These are phyloP conservation scores for Athene noctua DNA, from an alignment of 2,113 vertebrate species.

Conservation along the genomic window DNA sequence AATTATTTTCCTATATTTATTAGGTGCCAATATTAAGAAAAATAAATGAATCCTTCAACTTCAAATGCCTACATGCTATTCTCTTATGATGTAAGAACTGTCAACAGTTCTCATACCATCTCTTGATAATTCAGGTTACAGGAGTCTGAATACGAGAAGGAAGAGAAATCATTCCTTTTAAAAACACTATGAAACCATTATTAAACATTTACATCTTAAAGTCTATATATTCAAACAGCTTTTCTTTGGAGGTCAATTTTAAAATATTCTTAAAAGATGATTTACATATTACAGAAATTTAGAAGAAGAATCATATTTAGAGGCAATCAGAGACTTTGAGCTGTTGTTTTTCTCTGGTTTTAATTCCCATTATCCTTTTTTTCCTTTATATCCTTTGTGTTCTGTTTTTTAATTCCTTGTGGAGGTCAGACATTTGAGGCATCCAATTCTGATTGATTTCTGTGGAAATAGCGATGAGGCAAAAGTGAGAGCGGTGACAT, in stretches of 20 bases:
- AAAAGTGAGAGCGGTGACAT: slow-evolving; percentile 52
- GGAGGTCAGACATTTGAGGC: slow-evolving; percentile 19
- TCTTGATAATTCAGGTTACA: neutral
- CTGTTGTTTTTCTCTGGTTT: neutral
- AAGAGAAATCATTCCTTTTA: neutral
- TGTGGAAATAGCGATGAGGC: slow-evolving; percentile 28
- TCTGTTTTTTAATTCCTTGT: neutral
- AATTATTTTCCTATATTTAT: neutral
- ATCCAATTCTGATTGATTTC: slow-evolving; percentile 18
- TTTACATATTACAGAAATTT: neutral
- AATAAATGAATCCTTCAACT: neutral
- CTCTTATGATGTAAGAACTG: neutral
- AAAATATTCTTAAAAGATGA: neutral
- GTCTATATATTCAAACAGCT: neutral
- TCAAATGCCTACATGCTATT: neutral
- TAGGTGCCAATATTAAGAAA: neutral
- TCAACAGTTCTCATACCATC: neutral
- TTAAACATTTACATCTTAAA: neutral
- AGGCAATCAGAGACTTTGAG: neutral
- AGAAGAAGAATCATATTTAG: neutral
- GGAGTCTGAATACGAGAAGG: neutral
- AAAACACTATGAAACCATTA: neutral
- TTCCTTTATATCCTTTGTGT: neutral
- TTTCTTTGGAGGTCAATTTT: neutral
- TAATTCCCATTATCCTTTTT: neutral